These are phyloP conservation scores for Hirudinaria manillensis DNA, from an alignment of 2,888 invertebrate species.

Conservation along the genomic window DNA sequence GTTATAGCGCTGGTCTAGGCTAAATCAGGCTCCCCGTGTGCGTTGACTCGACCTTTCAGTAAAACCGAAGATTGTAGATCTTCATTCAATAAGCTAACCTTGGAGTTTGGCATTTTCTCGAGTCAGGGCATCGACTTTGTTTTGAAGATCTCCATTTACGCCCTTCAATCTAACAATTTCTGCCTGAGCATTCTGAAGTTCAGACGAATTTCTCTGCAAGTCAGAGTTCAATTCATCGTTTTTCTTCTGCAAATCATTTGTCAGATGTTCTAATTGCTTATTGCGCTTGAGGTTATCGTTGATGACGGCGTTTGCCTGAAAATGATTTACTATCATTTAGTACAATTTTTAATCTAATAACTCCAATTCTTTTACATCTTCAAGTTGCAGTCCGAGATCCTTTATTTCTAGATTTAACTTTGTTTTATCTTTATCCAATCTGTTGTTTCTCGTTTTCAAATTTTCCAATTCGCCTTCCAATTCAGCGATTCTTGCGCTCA, in stretches of 20 bases:
- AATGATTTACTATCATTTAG: background rate
- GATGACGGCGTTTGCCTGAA: constrained; percentile 38
- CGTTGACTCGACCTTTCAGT: background rate
- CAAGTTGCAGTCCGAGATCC: constrained; percentile 95
- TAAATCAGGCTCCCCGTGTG: too few relatives aligned
- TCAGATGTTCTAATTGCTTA: constrained; percentile 56
- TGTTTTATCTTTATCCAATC: constrained; percentile 92
- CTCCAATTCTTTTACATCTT: constrained; percentile 51
- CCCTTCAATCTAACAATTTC: constrained; percentile 30
- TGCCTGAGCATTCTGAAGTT: constrained; percentile 21
- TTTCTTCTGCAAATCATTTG: constrained; percentile 35
- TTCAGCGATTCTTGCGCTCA: constrained; percentile 60
- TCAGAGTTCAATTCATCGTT: constrained; percentile 58
- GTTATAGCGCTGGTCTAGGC: too few relatives aligned
- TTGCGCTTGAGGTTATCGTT: constrained; percentile 48
- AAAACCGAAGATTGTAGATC: background rate
- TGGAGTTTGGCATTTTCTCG: constrained; percentile 58
- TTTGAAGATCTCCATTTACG: constrained; percentile 26
- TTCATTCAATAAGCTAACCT: constrained; percentile 36
- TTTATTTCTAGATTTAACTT: constrained; percentile 95
- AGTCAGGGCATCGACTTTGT: constrained; percentile 69
- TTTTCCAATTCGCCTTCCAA: constrained; percentile 95
- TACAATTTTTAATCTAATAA: background rate
- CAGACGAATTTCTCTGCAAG: constrained; percentile 15
- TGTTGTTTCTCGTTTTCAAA: constrained; percentile 80